Percentiles rank a stretch among this genome's conserved stretches.
phyloP scores from a whole-genome alignment of 2,113 vertebrate species.

The Pungitius pungitius region DNA sequence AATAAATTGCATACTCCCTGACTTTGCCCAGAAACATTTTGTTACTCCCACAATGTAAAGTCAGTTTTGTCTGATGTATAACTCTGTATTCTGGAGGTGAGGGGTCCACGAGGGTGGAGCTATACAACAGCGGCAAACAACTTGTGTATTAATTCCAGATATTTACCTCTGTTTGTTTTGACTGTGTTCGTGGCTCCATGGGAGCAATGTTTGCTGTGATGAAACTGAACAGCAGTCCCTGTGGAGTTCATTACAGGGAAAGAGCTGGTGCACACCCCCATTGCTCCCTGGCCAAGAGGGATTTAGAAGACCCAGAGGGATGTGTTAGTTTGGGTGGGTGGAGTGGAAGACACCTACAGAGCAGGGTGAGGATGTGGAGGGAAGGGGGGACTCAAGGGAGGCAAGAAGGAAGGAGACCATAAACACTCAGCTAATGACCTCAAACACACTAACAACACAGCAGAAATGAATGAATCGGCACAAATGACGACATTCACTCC shows the following conservation, averaged over 20 bases:
- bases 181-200: slow-evolving; percentile 71
- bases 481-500: slow-evolving; percentile 28
- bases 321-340: slow-evolving; percentile 43
- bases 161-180: slow-evolving; percentile 81
- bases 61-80: slow-evolving; percentile 15
- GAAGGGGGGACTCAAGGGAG: slow-evolving; percentile 33
- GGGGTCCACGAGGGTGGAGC: slow-evolving; percentile 22
- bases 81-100: not conserved
- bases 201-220: slow-evolving; percentile 78
- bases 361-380: slow-evolving; percentile 22
- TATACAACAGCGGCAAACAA: slow-evolving; percentile 38
- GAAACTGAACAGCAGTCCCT: slow-evolving; percentile 77
- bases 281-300: slow-evolving; percentile 66
- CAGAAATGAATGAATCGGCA: slow-evolving; percentile 41
- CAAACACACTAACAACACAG: slow-evolving; percentile 57
- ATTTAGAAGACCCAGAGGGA: slow-evolving; percentile 59
- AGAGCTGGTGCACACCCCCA: slow-evolving; percentile 49
- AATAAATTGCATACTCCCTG: not conserved
- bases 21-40: slow-evolving; percentile 8
- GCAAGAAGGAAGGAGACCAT: slow-evolving; percentile 40
- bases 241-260: slow-evolving; percentile 81
- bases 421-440: slow-evolving; percentile 72
- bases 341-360: slow-evolving; percentile 35
- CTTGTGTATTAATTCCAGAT: slow-evolving; percentile 73
- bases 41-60: slow-evolving; percentile 16